phyloP scores from a whole-genome alignment of 2,797 vertebrate species.

The Muscicapa striata region DNA sequence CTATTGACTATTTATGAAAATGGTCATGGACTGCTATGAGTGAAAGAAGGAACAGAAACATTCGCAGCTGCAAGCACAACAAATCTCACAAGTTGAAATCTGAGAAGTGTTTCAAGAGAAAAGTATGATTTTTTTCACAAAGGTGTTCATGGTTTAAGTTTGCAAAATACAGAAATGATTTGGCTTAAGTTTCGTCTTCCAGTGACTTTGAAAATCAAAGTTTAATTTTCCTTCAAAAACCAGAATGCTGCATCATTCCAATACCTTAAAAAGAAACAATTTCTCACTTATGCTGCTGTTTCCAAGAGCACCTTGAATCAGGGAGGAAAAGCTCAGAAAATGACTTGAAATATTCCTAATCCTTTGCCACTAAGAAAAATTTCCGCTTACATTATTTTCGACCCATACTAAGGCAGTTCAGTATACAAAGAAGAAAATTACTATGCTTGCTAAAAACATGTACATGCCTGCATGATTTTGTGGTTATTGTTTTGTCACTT shows the following conservation, averaged over 20 bases:
- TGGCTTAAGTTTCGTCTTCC: neutral
- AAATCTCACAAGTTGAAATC: neutral
- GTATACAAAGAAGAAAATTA: neutral
- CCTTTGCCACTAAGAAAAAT: neutral
- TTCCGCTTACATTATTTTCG: neutral
- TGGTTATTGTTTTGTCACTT: neutral
- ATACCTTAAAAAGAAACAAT: neutral
- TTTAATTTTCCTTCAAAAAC: neutral
- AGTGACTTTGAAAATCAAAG: neutral
- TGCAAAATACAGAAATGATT: neutral
- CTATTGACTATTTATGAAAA: neutral
- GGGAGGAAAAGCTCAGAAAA: neutral
- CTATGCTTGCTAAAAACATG: neutral
- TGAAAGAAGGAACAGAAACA: neutral
- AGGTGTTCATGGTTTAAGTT: neutral
- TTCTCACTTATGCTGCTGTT: neutral
- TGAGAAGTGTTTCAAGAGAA: neutral
- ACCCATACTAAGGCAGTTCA: neutral
- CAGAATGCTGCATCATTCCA: neutral
- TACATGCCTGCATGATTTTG: accelerated
- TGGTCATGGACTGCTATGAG: neutral
- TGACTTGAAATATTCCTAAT: neutral
- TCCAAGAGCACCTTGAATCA: neutral
- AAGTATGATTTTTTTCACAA: neutral
- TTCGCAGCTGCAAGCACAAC: neutral